Conservation (phyloP, 2,888 invertebrate genomes). For the Marasmarcha lunaedactyla region DNA sequence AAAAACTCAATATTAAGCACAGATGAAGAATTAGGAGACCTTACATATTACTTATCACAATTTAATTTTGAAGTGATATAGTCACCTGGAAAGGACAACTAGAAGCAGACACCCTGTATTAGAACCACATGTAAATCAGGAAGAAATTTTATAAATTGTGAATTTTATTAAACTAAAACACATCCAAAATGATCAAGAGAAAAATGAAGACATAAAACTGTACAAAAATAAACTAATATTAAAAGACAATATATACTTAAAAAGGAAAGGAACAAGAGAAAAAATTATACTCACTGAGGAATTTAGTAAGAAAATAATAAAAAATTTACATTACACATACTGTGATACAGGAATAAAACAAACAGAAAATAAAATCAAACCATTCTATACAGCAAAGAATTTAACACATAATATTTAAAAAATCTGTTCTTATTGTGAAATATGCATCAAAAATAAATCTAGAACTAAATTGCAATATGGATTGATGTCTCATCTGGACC, state of each 20-base stretch:
- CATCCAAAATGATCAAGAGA: conserved; percentile 14
- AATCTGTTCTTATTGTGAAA: conserved; percentile 12
- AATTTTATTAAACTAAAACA: conserved; percentile 18
- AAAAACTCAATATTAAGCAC: conserved; percentile 18
- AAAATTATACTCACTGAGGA: conserved; percentile 18
- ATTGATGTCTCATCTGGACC: conserved; percentile 18
- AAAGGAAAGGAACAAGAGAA: conserved; percentile 6
- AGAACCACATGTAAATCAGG: conserved; percentile 13
- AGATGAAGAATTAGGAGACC: conserved; percentile 20
- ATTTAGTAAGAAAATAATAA: conserved; percentile 16
- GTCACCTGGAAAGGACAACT: conserved; percentile 4
- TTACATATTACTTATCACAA: conserved; percentile 22
- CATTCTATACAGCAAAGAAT: conserved; percentile 16
- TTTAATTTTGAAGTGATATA: conserved; percentile 20
- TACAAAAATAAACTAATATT: conserved; percentile 8
- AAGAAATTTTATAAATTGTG: conserved; percentile 17
- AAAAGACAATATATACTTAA: conserved; percentile 13
- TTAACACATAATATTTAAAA: conserved; percentile 13
- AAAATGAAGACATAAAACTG: conserved; percentile 6
- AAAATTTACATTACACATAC: conserved; percentile 13
- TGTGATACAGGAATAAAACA: conserved; percentile 18
- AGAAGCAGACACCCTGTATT: conserved; percentile 18
- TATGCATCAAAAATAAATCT: conserved; percentile 18
- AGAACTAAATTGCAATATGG: conserved; percentile 17
- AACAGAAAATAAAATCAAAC: conserved; percentile 13